Evolutionary conservation across 2,888 invertebrate genomes (phyloP).

Genomic region (Tetragonisca angustula): DNA sequence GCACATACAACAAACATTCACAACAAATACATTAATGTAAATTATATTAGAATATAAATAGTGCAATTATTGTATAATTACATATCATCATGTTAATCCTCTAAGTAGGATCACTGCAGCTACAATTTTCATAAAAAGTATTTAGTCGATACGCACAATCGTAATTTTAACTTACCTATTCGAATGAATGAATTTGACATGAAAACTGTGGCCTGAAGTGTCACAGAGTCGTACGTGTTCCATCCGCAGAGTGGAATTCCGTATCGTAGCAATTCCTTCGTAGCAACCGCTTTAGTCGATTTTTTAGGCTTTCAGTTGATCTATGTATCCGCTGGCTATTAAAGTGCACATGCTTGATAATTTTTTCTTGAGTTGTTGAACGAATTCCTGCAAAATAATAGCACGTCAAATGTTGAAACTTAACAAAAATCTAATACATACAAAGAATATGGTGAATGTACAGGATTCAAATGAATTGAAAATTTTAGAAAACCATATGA

Average conservation of each 20-base stretch:
- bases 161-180: constrained; percentile 85
- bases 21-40: neutral
- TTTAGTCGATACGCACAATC: neutral
- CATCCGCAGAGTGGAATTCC: constrained; percentile 87
- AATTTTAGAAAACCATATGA: neutral
- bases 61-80: neutral
- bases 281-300: constrained; percentile 33
- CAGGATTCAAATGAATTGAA: neutral
- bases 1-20: too few species aligned
- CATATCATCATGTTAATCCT: neutral
- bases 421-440: neutral
- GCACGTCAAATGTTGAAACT: neutral
- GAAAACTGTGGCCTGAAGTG: constrained; percentile 80
- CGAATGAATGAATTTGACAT: too few species aligned
- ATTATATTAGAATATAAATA: neutral
- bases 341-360: constrained; percentile 53
- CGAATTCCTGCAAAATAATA: constrained; percentile 66
- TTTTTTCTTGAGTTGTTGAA: constrained; percentile 67
- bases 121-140: neutral
- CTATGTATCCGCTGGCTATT: constrained; percentile 68
- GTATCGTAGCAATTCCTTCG: constrained; percentile 79
- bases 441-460: neutral
- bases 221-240: constrained; percentile 86
- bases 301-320: constrained; percentile 63
- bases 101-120: too few species aligned